Percentiles rank a stretch among this genome's conserved stretches.
Conservation (phyloP, 2,113 vertebrate species). For the Aegithalos caudatus region DNA sequence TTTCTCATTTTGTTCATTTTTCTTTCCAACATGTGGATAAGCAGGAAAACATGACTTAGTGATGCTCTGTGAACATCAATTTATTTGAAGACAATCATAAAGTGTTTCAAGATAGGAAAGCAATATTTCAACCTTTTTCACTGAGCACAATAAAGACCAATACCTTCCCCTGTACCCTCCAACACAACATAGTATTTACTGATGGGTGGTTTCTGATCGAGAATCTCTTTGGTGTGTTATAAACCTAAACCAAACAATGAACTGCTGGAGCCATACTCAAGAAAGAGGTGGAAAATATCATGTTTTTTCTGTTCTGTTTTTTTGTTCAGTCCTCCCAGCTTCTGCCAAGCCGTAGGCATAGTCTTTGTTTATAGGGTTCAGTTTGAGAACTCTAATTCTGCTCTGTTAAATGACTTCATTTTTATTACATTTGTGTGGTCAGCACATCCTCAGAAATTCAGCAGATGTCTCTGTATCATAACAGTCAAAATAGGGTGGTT, state of each 20-base stretch:
- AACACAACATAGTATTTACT: accelerated
- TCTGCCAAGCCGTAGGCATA: background rate
- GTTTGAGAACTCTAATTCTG: background rate
- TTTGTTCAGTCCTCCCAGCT: background rate
- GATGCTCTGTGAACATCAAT: background rate
- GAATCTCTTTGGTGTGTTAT: background rate
- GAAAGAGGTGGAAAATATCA: background rate
- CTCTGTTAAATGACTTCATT: background rate
- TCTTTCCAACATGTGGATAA: background rate
- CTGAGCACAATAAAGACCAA: background rate
- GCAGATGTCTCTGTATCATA: background rate
- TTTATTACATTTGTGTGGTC: background rate
- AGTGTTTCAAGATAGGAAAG: background rate
- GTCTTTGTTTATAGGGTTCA: background rate
- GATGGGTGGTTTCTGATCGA: background rate
- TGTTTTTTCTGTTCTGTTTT: background rate
- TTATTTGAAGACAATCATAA: conserved; percentile 22
- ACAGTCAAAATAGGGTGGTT: background rate
- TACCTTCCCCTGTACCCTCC: background rate
- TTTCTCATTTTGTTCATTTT: conserved; percentile 14
- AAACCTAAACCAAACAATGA: background rate
- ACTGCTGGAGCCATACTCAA: background rate
- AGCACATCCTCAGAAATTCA: background rate
- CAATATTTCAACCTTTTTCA: background rate
- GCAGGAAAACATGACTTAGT: background rate